These are phyloP conservation scores for Eciton burchellii DNA, from an alignment of 1,140 invertebrate species.

Conservation along the genomic window DNA sequence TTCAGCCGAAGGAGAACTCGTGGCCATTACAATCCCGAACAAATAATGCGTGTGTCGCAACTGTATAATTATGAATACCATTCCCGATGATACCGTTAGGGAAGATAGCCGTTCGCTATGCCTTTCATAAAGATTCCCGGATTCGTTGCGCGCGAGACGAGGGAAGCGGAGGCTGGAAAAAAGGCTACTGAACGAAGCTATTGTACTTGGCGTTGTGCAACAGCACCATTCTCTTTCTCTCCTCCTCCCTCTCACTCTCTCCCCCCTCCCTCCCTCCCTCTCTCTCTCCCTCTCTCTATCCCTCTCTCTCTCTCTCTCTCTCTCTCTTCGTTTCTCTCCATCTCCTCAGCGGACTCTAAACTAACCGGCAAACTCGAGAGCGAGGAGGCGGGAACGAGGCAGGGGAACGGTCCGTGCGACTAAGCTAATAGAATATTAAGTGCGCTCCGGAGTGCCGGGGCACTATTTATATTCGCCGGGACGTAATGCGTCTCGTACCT, in stretches of 20 bases:
- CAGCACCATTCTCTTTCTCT: slow-evolving; percentile 18
- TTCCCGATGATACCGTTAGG: slow-evolving; percentile 77
- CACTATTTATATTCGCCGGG: slow-evolving; percentile 73
- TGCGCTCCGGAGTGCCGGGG: slow-evolving; percentile 19
- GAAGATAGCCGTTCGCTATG: slow-evolving; percentile 73
- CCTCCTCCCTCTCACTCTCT: neutral
- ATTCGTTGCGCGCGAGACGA: slow-evolving; percentile 61
- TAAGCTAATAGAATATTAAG: slow-evolving; percentile 78
- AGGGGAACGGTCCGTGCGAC: slow-evolving; percentile 16
- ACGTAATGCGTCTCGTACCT: no score
- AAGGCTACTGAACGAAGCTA: slow-evolving; percentile 59
- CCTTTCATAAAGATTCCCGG: slow-evolving; percentile 76
- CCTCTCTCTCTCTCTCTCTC: neutral
- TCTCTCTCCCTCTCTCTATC: neutral
- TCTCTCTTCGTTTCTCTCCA: neutral
- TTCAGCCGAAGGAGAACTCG: slow-evolving; percentile 68
- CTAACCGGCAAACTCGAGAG: slow-evolving; percentile 34
- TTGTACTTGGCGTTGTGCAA: slow-evolving; percentile 66
- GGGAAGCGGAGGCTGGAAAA: neutral
- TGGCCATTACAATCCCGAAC: slow-evolving; percentile 76
- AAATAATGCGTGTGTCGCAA: slow-evolving; percentile 78
- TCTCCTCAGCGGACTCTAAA: slow-evolving; percentile 33
- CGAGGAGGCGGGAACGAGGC: neutral
- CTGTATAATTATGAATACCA: slow-evolving; percentile 80
- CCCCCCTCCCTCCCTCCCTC: neutral